Percentiles rank a stretch among this genome's conserved stretches.
phyloP scores from a whole-genome alignment of 2,888 invertebrate species.

The Ectemnius cavifrons region DNA sequence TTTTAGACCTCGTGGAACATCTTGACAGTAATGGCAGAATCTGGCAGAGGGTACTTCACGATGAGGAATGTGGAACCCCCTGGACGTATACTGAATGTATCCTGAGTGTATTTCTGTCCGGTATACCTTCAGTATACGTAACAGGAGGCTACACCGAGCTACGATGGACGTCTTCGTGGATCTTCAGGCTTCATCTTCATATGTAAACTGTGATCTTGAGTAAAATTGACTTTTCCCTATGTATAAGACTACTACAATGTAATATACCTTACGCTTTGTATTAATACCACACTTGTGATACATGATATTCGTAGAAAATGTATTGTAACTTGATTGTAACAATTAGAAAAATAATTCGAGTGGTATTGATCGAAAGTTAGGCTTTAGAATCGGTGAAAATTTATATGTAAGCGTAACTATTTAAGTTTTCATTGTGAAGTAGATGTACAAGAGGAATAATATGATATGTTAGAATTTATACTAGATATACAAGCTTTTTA shows the following conservation, averaged over 20 bases:
- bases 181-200: background rate
- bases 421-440: too few species aligned
- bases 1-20: background rate
- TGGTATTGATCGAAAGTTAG: too few species aligned
- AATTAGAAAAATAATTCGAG: too few species aligned
- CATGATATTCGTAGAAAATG: background rate
- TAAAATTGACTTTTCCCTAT: constrained; percentile 23
- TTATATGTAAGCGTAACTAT: too few species aligned
- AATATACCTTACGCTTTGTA: background rate
- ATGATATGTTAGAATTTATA: too few species aligned
- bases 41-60: constrained; percentile 39
- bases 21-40: background rate
- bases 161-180: constrained; percentile 74
- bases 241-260: background rate
- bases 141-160: constrained; percentile 95
- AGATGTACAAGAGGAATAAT: too few species aligned
- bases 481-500: too few species aligned
- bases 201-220: constrained; percentile 13
- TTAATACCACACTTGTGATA: background rate
- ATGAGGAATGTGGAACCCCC: constrained; percentile 86
- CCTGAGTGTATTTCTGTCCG: constrained; percentile 98
- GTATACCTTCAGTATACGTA: constrained; percentile 99
- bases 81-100: constrained; percentile 99
- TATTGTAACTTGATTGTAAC: background rate
- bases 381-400: too few species aligned